These are phyloP conservation scores for Nowickia ferox DNA, from an alignment of 2,888 invertebrate species.

Conservation along the genomic window DNA sequence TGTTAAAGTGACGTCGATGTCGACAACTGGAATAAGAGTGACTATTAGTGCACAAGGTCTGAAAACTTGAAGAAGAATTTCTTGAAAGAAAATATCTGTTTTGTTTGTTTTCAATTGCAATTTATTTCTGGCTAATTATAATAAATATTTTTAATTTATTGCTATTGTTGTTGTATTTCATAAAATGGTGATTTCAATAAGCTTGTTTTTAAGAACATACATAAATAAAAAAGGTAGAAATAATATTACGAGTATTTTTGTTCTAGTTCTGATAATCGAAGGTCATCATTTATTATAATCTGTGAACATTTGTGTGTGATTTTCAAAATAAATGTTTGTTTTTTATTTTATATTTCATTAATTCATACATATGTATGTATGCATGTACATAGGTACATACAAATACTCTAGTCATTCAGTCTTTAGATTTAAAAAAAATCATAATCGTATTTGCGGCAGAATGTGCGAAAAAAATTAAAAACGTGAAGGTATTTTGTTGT, in stretches of 20 bases:
- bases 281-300: constrained; percentile 51
- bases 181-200: background rate
- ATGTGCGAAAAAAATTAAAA: constrained; percentile 29
- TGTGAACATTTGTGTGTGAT: constrained; percentile 37
- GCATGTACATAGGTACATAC: background rate
- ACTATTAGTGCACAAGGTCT: background rate
- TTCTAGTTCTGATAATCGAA: constrained; percentile 67
- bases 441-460: constrained; percentile 14
- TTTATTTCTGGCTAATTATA: constrained; percentile 10
- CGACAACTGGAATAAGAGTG: too few relatives aligned
- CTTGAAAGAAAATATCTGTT: background rate
- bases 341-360: constrained; percentile 20
- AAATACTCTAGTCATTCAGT: background rate
- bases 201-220: constrained; percentile 23
- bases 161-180: background rate
- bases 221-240: constrained; percentile 3
- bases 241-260: constrained; percentile 38
- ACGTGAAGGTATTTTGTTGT: constrained; percentile 55
- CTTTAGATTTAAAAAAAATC: background rate
- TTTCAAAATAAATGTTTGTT: constrained; percentile 23
- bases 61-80: background rate
- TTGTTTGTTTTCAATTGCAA: constrained; percentile 2
- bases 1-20: too few relatives aligned
- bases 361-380: background rate
- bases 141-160: constrained; percentile 1